A percentile compares a stretch with the other conserved stretches of the same genome.
phyloP scores from a whole-genome alignment of 2,797 vertebrate genomes.

The Botia almorhae region DNA sequence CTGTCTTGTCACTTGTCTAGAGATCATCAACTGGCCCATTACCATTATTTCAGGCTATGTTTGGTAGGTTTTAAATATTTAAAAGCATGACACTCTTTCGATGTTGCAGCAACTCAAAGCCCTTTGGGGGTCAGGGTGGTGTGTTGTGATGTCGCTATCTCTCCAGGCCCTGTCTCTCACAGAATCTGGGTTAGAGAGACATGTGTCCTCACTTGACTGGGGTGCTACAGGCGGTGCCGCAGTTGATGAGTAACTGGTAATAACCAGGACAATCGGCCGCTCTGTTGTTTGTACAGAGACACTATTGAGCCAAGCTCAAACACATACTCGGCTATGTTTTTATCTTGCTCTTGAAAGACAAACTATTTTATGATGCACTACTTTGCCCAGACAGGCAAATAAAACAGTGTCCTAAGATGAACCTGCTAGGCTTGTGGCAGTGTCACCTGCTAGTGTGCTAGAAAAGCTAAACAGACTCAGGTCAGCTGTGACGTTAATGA shows the following conservation, averaged over 20 bases:
- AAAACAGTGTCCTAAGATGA: constrained; percentile 22
- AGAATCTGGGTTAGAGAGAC: constrained; percentile 31
- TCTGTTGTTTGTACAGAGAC: constrained; percentile 47
- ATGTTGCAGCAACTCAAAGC: constrained; percentile 8
- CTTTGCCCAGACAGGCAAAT: constrained; percentile 7
- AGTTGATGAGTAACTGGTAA: constrained; percentile 58
- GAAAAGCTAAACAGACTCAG: neutral
- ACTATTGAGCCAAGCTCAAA: constrained; percentile 9
- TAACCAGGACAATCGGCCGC: constrained; percentile 36
- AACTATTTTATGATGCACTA: constrained; percentile 22
- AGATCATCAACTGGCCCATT: neutral
- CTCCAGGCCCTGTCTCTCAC: constrained; percentile 2
- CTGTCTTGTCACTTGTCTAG: constrained; percentile 5
- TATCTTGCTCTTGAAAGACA: constrained; percentile 28
- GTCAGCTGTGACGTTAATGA: neutral
- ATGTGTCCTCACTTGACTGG: constrained; percentile 67
- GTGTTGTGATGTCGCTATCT: constrained; percentile 9
- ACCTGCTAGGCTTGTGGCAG: neutral
- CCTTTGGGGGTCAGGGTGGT: neutral
- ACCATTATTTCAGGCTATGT: neutral
- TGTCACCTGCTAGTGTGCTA: neutral
- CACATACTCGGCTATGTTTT: constrained; percentile 20
- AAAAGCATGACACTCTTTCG: neutral
- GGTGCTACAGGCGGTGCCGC: constrained; percentile 58
- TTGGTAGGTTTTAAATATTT: constrained; percentile 1